Percentiles rank a stretch among this genome's conserved stretches.
phyloP scores from a whole-genome alignment of 2,888 invertebrate species.

The Phania funesta region DNA sequence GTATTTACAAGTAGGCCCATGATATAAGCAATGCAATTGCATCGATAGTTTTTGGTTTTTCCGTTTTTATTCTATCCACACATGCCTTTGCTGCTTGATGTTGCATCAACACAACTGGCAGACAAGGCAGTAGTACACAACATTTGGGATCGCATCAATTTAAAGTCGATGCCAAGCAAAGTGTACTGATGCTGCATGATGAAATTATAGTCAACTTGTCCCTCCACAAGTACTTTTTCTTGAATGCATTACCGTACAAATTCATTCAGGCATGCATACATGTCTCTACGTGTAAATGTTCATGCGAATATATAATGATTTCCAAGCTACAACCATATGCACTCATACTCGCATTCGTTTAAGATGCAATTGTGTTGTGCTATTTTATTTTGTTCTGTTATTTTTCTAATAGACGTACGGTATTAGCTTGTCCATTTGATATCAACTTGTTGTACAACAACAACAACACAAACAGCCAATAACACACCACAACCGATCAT shows the following conservation, averaged over 20 bases:
- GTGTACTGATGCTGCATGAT: slow-evolving; percentile 64
- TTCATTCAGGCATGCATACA: slow-evolving; percentile 38
- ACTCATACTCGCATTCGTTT: not conserved
- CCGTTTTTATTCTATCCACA: not conserved
- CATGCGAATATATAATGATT: slow-evolving; percentile 30
- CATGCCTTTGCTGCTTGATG: not conserved
- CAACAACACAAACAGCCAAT: slow-evolving; percentile 32
- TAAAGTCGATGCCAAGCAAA: slow-evolving; percentile 66
- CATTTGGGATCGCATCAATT: slow-evolving; percentile 61
- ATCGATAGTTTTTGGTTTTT: slow-evolving; percentile 5
- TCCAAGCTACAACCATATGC: not conserved
- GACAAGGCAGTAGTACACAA: slow-evolving; percentile 23
- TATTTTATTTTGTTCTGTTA: slow-evolving; percentile 29
- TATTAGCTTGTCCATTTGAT: slow-evolving; percentile 64
- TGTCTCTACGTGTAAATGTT: not conserved
- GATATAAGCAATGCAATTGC: slow-evolving; percentile 46
- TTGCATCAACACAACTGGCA: slow-evolving; percentile 15
- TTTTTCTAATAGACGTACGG: slow-evolving; percentile 49
- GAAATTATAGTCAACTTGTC: slow-evolving; percentile 74
- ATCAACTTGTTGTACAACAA: slow-evolving; percentile 66
- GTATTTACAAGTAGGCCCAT: slow-evolving; percentile 62
- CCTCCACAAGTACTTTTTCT: slow-evolving; percentile 70
- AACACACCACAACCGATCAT: slow-evolving; percentile 72
- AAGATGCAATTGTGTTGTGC: slow-evolving; percentile 6
- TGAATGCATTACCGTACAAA: slow-evolving; percentile 20